phyloP scores from a whole-genome alignment of 2,113 vertebrate species.

The Dipodomys ordii region DNA sequence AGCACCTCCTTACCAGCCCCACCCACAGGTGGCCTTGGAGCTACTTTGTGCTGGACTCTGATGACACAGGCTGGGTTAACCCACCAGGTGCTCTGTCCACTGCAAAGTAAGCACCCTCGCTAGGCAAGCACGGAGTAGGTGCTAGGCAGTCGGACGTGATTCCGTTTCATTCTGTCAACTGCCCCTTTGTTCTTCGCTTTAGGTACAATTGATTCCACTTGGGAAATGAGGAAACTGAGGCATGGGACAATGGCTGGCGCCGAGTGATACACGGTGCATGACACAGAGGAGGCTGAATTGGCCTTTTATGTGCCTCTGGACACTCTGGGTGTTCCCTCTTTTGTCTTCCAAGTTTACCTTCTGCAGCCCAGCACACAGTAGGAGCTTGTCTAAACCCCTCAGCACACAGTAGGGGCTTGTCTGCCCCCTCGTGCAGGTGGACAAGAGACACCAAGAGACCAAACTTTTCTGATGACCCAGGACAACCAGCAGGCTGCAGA shows the following conservation, averaged over 20 bases:
- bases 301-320: neutral
- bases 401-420: neutral
- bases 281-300: accelerated
- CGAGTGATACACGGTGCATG: accelerated
- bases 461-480: neutral
- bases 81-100: too few relatives aligned
- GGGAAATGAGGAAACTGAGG: constrained; percentile 11
- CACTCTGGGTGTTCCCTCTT: neutral
- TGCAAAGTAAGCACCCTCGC: accelerated
- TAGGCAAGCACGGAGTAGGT: accelerated
- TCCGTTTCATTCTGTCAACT: neutral
- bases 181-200: neutral
- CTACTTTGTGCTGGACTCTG: too few relatives aligned
- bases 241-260: neutral
- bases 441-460: neutral
- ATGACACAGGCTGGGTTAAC: too few relatives aligned
- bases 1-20: neutral
- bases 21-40: neutral
- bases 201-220: neutral
- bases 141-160: accelerated
- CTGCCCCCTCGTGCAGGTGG: neutral
- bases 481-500: neutral
- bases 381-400: neutral
- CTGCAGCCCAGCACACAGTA: neutral
- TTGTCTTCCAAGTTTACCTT: too few relatives aligned